phyloP scores from a whole-genome alignment of 2,113 vertebrate genomes.

The Eulemur rufifrons region DNA sequence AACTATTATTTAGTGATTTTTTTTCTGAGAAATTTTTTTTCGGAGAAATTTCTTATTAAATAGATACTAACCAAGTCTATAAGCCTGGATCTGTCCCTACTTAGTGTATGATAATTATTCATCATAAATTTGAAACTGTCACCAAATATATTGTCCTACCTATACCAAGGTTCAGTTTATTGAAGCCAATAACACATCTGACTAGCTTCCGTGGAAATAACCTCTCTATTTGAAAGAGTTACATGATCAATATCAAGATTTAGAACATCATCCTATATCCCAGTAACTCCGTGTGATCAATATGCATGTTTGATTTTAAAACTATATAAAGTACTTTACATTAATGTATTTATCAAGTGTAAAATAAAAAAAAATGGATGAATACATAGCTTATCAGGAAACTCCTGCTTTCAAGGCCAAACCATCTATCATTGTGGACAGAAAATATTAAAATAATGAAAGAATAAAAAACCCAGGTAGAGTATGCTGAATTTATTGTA shows the following conservation, averaged over 20 bases:
- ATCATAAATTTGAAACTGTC: neutral
- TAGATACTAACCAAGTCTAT: neutral
- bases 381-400: neutral
- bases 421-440: neutral
- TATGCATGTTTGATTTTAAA: neutral
- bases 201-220: neutral
- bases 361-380: neutral
- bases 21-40: no score
- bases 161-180: neutral
- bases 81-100: neutral
- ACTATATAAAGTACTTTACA: neutral
- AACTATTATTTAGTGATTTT: neutral
- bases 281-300: neutral
- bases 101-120: neutral
- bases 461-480: neutral
- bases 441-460: slow-evolving; percentile 33
- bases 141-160: neutral
- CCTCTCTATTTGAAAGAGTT: neutral
- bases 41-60: neutral
- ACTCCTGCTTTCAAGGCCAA: neutral
- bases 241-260: neutral
- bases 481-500: neutral
- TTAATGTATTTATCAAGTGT: neutral
- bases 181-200: neutral
- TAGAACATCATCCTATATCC: neutral